Evolutionary conservation across 2,888 invertebrate species (phyloP).

Genomic region (Augochlorella aurata): DNA sequence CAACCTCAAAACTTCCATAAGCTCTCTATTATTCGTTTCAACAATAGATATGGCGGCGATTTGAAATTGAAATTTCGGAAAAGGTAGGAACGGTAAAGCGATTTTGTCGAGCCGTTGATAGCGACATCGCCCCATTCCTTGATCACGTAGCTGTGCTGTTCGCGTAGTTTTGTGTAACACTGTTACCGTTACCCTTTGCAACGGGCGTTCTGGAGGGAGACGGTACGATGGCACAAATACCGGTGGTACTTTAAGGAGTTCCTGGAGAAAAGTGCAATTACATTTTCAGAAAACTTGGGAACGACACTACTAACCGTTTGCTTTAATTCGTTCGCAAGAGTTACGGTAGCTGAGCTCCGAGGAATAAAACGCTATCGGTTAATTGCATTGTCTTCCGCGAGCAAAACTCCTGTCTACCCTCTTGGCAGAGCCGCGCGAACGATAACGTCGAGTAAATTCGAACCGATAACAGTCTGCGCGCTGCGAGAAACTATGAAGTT

Average conservation of each 20-base stretch:
- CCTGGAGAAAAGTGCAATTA: conserved; percentile 11
- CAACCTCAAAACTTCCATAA: too few species aligned
- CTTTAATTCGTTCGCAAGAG: conserved; percentile 28
- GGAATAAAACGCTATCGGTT: conserved; percentile 24
- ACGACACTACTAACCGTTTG: conserved; percentile 38
- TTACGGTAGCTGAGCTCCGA: background rate
- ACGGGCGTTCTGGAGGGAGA: background rate
- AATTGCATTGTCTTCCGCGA: conserved; percentile 34
- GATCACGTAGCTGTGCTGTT: background rate
- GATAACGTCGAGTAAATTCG: conserved; percentile 10
- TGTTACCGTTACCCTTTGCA: conserved; percentile 10
- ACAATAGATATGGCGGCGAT: background rate
- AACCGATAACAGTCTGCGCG: conserved; percentile 4
- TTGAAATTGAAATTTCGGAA: conserved; percentile 23
- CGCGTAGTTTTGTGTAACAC: conserved; percentile 1
- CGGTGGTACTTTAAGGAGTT: background rate
- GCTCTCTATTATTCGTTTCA: background rate
- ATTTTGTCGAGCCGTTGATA: conserved; percentile 17
- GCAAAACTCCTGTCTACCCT: conserved; percentile 2
- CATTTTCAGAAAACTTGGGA: conserved; percentile 39
- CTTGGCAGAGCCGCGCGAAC: conserved; percentile 2
- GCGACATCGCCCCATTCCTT: background rate
- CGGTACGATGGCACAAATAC: background rate
- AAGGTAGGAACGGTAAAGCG: conserved; percentile 26
- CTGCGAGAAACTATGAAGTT: background rate